Conservation (phyloP, 92 coral and sea anemone genomes). For the Micromussa lordhowensis region DNA sequence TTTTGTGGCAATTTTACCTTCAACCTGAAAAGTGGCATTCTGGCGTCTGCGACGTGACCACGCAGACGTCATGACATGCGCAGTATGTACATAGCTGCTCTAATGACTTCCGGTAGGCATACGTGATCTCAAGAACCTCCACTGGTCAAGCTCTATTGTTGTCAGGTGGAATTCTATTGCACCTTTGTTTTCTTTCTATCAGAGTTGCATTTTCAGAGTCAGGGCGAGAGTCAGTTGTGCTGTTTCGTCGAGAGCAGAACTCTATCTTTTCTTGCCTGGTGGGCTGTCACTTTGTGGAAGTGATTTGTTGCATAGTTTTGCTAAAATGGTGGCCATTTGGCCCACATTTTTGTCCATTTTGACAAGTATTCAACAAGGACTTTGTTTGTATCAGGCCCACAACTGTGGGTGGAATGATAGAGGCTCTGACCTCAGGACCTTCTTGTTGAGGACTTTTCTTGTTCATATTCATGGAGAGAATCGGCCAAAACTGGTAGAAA, state of each 20-base stretch:
- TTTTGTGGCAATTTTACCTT: too few species aligned
- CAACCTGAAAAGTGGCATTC: too few species aligned
- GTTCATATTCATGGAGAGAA: too few species aligned
- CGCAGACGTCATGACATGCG: constrained; percentile 60
- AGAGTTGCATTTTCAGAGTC: background rate
- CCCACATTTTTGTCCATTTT: too few species aligned
- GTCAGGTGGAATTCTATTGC: background rate
- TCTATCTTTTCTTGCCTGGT: constrained; percentile 1
- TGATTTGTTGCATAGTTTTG: too few species aligned
- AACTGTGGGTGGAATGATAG: too few species aligned
- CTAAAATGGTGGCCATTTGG: too few species aligned
- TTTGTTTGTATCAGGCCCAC: too few species aligned
- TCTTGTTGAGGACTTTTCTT: too few species aligned
- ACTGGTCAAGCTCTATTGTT: constrained; percentile 32
- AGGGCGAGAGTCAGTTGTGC: background rate
- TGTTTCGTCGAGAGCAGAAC: background rate
- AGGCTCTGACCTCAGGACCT: too few species aligned
- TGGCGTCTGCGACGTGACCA: background rate
- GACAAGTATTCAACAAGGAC: too few species aligned
- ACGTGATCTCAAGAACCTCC: constrained; percentile 58
- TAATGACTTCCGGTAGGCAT: constrained; percentile 47
- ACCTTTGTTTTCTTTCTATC: background rate
- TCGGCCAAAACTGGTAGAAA: too few species aligned
- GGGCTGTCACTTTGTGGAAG: background rate
- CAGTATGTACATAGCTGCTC: constrained; percentile 35